These are phyloP conservation scores for Nematopogon swammerdamellus DNA, from an alignment of 2,888 invertebrate species.

Conservation along the genomic window DNA sequence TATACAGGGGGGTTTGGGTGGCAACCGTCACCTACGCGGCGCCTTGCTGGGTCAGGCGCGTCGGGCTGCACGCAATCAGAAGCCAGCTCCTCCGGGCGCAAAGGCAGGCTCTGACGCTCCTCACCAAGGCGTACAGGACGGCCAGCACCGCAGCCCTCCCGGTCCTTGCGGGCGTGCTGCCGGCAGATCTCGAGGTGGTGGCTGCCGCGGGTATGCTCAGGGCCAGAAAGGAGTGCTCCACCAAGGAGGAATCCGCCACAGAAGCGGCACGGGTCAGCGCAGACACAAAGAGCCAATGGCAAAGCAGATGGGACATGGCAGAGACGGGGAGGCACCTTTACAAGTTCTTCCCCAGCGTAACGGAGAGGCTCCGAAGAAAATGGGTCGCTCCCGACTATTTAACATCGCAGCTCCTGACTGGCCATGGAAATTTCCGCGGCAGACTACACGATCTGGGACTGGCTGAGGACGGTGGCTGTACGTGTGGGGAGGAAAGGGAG, in stretches of 20 bases:
- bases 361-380: not conserved
- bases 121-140: slow-evolving; percentile 5
- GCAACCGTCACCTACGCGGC: not conserved
- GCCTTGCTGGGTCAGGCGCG: not conserved
- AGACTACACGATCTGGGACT: not conserved
- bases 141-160: slow-evolving; percentile 3
- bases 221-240: not conserved
- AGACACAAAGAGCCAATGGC: slow-evolving; percentile 1
- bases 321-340: not conserved
- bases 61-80: not conserved
- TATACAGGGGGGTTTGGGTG: not conserved
- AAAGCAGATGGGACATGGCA: not conserved
- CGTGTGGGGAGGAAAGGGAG: not conserved
- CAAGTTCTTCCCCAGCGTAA: slow-evolving; percentile 1
- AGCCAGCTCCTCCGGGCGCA: slow-evolving; percentile 1
- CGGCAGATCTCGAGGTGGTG: slow-evolving; percentile 2
- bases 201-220: not conserved
- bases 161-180: slow-evolving; percentile 6
- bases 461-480: not conserved
- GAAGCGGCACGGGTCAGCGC: not conserved
- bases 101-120: slow-evolving; percentile 3
- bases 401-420: slow-evolving; percentile 1
- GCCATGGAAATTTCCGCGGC: slow-evolving; percentile 1
- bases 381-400: not conserved
- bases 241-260: too few relatives aligned